Evolutionary conservation across 2,113 vertebrate genomes (phyloP), one percentile per base, ranked within the genome.

Genomic region (Poeciliopsis retropinna): DNA sequence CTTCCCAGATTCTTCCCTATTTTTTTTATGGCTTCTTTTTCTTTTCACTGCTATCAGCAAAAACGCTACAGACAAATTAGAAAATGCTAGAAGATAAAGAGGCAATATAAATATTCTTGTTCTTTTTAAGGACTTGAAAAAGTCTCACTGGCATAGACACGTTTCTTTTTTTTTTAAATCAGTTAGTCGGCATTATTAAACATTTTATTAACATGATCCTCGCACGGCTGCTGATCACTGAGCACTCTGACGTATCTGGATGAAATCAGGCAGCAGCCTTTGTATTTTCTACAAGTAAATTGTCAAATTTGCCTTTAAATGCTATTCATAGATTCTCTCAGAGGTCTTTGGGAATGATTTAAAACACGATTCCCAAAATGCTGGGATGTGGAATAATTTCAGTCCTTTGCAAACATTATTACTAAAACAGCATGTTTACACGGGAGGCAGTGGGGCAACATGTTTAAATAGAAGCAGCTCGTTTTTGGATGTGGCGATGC

Each of bases 401-500:
- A 41, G 39, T 41, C 14, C 12, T 41, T 15, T 41, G 14, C 39
- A 41, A 41, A 41, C 14, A 41, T 25, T n/a, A 2, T 30, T 30
- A 72, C 15, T 41, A 60, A 30, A 17, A 72, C 54, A 31, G 28
- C 34, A 44, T 28, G 29, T 71, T 71, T 22, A 72, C 37, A 54
- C 19, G 70, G 64, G 78, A 78, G 82, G 73, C 63, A 73, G 76
- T 76, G 85, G 81, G 83, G 75, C 67, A 69, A 83, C 82, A 75
- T 79, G 63, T 82, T 72, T 10, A 37, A 57, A 39, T 66, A 31
- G 39, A 29, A 12, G 47, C 14, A 11, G 63, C 25, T 80, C 44
- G 65, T 41, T 79, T 60, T 85, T 62, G 51, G 81, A 82, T 79
- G 85, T 74, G 77, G 63, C 37, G 72, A 6, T 60, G 39, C 64